These are phyloP conservation scores for Sebastes trivittatus DNA, from an alignment of 2,797 vertebrate species.

Conservation along the genomic window DNA sequence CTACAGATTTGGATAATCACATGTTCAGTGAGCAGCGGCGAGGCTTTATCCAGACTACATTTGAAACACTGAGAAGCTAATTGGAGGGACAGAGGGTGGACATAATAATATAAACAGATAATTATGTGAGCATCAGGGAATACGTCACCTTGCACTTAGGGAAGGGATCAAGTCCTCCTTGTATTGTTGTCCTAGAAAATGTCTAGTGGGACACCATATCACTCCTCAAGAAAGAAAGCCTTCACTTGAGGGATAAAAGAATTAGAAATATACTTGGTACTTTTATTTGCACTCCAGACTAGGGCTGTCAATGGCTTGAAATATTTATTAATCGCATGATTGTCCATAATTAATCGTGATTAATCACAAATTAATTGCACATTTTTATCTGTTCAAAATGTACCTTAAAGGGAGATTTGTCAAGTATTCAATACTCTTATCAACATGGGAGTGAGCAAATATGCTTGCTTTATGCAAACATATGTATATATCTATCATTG, in stretches of 20 bases:
- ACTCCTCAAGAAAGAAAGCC: background rate
- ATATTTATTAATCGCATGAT: too few species aligned
- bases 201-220: background rate
- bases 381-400: too few species aligned
- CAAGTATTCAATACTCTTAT: too few species aligned
- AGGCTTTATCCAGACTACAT: background rate
- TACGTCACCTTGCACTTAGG: background rate
- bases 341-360: too few species aligned
- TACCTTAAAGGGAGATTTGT: too few species aligned
- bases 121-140: background rate
- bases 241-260: background rate
- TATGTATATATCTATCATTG: too few species aligned
- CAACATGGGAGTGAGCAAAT: too few species aligned
- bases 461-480: too few species aligned
- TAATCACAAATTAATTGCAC: rapidly evolving
- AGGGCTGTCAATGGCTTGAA: rapidly evolving
- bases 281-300: too few species aligned
- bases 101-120: background rate
- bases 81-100: background rate
- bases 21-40: background rate
- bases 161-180: background rate
- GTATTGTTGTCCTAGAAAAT: background rate
- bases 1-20: background rate
- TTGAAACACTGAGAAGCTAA: background rate
- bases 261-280: background rate